Base-by-base conservation (phyloP, 2,113 vertebrate genomes). In the Otocyon megalotis region DNA sequence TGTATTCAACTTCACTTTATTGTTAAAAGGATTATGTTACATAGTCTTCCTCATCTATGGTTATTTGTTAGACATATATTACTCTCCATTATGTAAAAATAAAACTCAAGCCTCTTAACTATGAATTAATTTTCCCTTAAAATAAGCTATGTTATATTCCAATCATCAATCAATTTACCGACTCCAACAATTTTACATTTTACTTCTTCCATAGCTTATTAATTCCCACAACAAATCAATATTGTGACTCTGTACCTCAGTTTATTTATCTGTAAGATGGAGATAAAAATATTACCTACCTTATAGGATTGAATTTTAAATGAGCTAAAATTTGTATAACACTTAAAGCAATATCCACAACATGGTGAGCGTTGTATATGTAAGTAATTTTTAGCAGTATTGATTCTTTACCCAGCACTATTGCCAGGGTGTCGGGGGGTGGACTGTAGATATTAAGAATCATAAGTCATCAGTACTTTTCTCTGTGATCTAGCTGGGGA, bases 121-220 rank as follows among this genome's bases (percentile, higher is more conserved):
- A 63, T 72, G 37, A 74, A 30, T 83, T 96, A 74, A 30, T 83
- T 96, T 93, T 91, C 11, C 15, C 11, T 95, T 88, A 80, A 95
- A 87, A 82, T 94, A 67, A 89, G 74, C 14, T 69, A 14, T 32
- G 35, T 50, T 71, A 17, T 89, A 53, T 53, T 92, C 26, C 9
- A 94, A 65, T 93, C 28, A 94, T 88, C 37, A 92, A 43, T 88
- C 32, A 94, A 90, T 91, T 96, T 79, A 53, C 0, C 94, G 32
- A 88, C 84, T 54, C n/a, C n/a, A 30, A 56, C 48, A 22, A 63
- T 56, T 95, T 92, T 74, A 54, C 54, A 63, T 54, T 54, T 95
- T 65, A 60, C 71, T 85, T 88, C 53, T 87, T 48, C 62, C 12
- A 71, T 69, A 85, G 8, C 71, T 94, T 89, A 50, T 65, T 76